Percentiles rank a stretch among this genome's conserved stretches.
Conservation (phyloP, 2,797 vertebrate species). For the Xenopus petersii region DNA sequence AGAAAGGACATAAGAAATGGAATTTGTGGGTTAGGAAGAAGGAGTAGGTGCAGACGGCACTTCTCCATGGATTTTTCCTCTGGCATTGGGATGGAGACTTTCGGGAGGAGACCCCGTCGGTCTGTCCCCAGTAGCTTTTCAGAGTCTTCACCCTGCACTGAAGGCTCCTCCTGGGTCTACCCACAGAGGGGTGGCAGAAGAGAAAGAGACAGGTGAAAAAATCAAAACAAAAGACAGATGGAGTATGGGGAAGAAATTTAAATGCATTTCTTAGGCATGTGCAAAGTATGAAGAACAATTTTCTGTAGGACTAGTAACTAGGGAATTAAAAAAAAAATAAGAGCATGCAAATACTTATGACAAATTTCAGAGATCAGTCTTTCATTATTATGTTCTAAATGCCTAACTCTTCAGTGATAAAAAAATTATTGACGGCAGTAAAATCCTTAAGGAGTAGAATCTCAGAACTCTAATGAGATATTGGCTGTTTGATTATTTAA, state of each 20-base stretch:
- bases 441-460: too few species aligned
- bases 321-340: too few species aligned
- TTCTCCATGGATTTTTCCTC: conserved; percentile 73
- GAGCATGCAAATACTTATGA: too few species aligned
- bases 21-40: conserved; percentile 69
- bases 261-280: conserved; percentile 59
- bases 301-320: neutral
- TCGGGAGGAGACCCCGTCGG: conserved; percentile 69
- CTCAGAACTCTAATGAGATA: neutral
- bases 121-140: conserved; percentile 71
- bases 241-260: conserved; percentile 36
- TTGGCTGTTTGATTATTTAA: neutral
- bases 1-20: conserved; percentile 83
- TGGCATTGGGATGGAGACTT: conserved; percentile 78
- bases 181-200: conserved; percentile 81
- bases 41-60: conserved; percentile 69
- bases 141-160: conserved; percentile 77
- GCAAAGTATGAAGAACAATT: conserved; percentile 60
- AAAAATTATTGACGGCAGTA: conserved; percentile 6
- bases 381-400: too few species aligned
- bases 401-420: too few species aligned
- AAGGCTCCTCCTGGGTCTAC: conserved; percentile 79
- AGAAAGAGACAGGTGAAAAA: conserved; percentile 89
- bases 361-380: too few species aligned
- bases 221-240: conserved; percentile 76